Evolutionary conservation across 2,888 invertebrate species (phyloP), one percentile per base, ranked within the genome.

Genomic region (Synergus itoensis): DNA sequence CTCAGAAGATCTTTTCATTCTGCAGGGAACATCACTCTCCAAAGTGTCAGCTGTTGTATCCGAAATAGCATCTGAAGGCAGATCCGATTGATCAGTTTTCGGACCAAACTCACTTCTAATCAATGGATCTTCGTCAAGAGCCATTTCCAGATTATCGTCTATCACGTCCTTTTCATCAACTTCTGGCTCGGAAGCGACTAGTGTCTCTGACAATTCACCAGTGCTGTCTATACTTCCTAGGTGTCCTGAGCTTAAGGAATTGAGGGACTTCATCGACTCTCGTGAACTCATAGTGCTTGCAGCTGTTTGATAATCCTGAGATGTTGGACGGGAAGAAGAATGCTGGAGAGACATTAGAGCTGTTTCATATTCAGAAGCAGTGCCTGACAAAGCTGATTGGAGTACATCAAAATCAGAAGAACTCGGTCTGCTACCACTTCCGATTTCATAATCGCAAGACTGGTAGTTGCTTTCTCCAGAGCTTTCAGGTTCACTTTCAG

Each of bases 121-220:
- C 14, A 12, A 16, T 9, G 63, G 48, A 64, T 93, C 93, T 53
- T 93, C 90, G 2, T 90, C 93, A 3, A 92, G 84, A 16, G 90
- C 86, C 40, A 90, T 87, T 81, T 92, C 94, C 91, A 89, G 92
- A 92, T 85, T 94, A 83, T 94, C 94, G 16, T 94, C 94, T 69
- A 94, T 94, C 87, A 95, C 94, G 82, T 96, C 94, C 89, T 96
- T 96, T 84, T 95, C 95, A 84, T 95, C 95, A 88, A 95, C 94
- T 81, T 96, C 94, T 86, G 96, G 96, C 86, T 95, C 95, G 2
- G 99, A 98, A 16, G 98, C 97, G 12, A 99, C 96, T 11, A 99
- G 92, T 1, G 99, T 99, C 93, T 98, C 98, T 0, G 98, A 98
- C 9, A 94, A 92, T 92, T 99, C 98, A 48, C 98, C 98, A 57